phyloP scores from a whole-genome alignment of 2,113 vertebrate species.

The Ptychochromis oligacanthus region DNA sequence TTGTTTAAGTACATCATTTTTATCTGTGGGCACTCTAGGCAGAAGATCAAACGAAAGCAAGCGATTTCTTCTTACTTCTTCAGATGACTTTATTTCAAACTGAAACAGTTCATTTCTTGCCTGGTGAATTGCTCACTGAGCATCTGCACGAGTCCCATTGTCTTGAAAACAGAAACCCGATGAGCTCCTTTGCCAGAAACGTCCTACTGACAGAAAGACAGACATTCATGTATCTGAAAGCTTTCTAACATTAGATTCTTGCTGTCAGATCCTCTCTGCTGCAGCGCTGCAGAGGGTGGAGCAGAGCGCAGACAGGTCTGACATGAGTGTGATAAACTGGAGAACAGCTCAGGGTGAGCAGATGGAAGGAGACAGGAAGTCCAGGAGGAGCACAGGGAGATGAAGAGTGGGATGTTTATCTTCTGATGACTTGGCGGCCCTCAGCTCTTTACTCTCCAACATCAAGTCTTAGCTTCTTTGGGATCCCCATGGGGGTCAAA shows the following conservation, averaged over 20 bases:
- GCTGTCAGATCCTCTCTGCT: neutral
- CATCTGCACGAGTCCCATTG: neutral
- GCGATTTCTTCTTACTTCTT: neutral
- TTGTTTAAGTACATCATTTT: neutral
- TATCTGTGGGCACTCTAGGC: neutral
- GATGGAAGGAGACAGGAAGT: constrained; percentile 25
- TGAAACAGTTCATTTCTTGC: no score
- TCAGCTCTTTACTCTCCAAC: constrained; percentile 8
- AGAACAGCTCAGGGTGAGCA: constrained; percentile 14
- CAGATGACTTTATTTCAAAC: neutral
- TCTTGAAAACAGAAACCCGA: neutral
- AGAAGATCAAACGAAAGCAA: neutral
- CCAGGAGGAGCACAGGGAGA: constrained; percentile 18
- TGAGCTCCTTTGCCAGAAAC: neutral
- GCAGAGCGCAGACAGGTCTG: neutral
- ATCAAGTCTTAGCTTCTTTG: neutral
- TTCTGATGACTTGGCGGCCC: neutral
- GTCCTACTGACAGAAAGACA: neutral
- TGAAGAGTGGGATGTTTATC: constrained; percentile 11
- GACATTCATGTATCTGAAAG: neutral
- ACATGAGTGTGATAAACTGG: neutral
- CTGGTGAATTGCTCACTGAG: neutral
- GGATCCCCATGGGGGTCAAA: neutral
- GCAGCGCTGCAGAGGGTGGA: neutral
- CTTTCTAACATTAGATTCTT: neutral